A percentile compares a stretch with the other conserved stretches of the same genome.
These are phyloP conservation scores for Pilophorus perplexus DNA, from an alignment of 2,888 invertebrate genomes.

Conservation along the genomic window DNA sequence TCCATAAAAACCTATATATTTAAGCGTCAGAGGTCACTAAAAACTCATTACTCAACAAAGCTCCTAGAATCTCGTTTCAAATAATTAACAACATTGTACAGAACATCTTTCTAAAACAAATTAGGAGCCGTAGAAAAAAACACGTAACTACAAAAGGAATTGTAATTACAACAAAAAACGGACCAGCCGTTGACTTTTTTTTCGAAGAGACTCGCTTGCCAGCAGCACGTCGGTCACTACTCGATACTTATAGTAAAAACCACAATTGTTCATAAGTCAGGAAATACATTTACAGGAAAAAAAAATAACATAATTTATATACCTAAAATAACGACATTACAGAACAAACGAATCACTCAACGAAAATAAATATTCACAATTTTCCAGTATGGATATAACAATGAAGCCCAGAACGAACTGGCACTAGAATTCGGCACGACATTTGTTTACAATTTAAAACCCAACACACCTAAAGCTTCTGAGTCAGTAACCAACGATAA, in stretches of 20 bases:
- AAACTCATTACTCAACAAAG: neutral
- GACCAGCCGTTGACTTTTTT: constrained; percentile 24
- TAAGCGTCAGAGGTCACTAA: constrained; percentile 9
- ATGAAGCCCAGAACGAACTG: too few relatives aligned
- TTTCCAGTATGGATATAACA: too few relatives aligned
- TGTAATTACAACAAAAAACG: constrained; percentile 16
- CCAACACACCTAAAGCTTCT: too few relatives aligned
- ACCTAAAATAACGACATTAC: constrained; percentile 5
- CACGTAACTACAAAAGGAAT: too few relatives aligned
- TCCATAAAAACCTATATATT: too few relatives aligned
- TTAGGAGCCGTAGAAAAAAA: constrained; percentile 10
- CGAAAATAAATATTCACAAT: too few relatives aligned
- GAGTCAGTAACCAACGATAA: too few relatives aligned
- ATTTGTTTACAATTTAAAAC: too few relatives aligned
- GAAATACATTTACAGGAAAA: constrained; percentile 6
- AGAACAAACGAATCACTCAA: too few relatives aligned
- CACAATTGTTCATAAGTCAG: neutral
- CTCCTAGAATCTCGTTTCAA: neutral
- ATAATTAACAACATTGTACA: neutral
- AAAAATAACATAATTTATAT: constrained; percentile 1
- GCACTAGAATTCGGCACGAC: too few relatives aligned
- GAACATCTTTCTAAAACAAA: neutral
- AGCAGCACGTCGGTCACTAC: constrained; percentile 17
- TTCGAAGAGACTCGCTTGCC: constrained; percentile 26
- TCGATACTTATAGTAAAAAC: neutral